Conservation (phyloP, 2,888 invertebrate genomes). For the Hyalella azteca region DNA sequence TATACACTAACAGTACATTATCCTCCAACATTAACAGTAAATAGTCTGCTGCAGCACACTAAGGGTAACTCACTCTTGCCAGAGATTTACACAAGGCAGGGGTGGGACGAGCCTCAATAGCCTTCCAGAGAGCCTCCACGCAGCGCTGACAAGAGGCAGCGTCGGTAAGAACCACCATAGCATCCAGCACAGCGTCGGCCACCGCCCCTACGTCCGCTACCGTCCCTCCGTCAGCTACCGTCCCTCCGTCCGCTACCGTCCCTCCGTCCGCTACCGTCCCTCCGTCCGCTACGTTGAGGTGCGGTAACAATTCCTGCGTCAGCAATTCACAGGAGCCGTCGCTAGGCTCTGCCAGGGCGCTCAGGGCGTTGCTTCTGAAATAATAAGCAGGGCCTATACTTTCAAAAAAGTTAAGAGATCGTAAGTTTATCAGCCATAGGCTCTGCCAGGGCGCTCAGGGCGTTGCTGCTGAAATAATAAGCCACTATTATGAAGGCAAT, state of each 20-base stretch:
- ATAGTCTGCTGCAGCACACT: too few relatives aligned
- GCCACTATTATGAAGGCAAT: too few relatives aligned
- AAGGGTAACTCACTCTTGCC: background rate
- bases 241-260: background rate
- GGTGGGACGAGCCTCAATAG: background rate
- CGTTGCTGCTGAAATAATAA: background rate
- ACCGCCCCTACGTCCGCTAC: background rate
- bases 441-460: background rate
- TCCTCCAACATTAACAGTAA: too few relatives aligned
- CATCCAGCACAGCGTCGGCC: constrained; percentile 17
- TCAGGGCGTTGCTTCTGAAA: background rate
- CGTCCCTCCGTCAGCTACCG: background rate
- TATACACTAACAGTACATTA: too few relatives aligned
- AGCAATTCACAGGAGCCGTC: background rate
- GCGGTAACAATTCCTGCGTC: background rate
- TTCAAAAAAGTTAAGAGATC: too few relatives aligned
- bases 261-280: background rate
- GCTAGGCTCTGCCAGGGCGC: background rate
- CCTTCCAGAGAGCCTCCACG: background rate
- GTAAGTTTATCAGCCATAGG: too few relatives aligned
- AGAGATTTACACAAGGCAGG: background rate
- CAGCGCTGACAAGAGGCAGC: background rate
- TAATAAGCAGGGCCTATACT: too few relatives aligned
- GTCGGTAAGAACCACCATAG: background rate
- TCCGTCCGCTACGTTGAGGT: background rate